Percentiles rank a stretch among this genome's conserved stretches.
Evolutionary conservation across 2,113 vertebrate species (phyloP).

Genomic region (Brienomyrus longianalis): DNA sequence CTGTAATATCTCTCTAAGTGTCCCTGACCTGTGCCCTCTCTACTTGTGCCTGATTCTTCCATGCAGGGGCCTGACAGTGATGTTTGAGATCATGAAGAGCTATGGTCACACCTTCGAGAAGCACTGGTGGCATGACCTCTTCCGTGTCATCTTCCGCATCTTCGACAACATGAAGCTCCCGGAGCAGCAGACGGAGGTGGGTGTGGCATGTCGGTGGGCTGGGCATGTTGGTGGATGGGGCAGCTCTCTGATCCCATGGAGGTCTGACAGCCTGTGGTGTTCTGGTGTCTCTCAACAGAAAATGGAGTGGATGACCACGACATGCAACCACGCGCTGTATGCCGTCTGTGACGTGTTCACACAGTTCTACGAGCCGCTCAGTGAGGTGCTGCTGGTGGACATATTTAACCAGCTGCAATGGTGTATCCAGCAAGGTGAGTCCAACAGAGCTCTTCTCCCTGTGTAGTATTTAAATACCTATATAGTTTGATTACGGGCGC

Average conservation of each 20-base stretch:
- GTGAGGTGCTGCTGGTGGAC: slow-evolving; percentile 82
- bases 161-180: slow-evolving; percentile 99
- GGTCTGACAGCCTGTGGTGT: neutral
- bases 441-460: neutral
- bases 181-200: slow-evolving; percentile 91
- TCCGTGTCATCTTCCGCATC: slow-evolving; percentile 92
- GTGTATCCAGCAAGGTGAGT: slow-evolving; percentile 93
- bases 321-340: slow-evolving; percentile 93
- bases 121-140: slow-evolving; percentile 98
- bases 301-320: slow-evolving; percentile 98
- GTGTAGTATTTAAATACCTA: neutral
- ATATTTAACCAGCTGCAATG: slow-evolving; percentile 91
- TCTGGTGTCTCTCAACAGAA: slow-evolving; percentile 60
- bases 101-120: slow-evolving; percentile 92
- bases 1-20: neutral
- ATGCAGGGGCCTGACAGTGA: slow-evolving; percentile 87
- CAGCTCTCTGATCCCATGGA: neutral
- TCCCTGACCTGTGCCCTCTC: slow-evolving; percentile 12
- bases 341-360: slow-evolving; percentile 97
- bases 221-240: no score
- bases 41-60: neutral
- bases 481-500: neutral
- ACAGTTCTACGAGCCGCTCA: slow-evolving; percentile 89
- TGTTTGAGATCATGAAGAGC: slow-evolving; percentile 99
- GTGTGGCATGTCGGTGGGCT: neutral